Evolutionary conservation across 2,113 vertebrate genomes (phyloP), one percentile per base, ranked within the genome.

Genomic region (Nycticryphes semicollaris): DNA sequence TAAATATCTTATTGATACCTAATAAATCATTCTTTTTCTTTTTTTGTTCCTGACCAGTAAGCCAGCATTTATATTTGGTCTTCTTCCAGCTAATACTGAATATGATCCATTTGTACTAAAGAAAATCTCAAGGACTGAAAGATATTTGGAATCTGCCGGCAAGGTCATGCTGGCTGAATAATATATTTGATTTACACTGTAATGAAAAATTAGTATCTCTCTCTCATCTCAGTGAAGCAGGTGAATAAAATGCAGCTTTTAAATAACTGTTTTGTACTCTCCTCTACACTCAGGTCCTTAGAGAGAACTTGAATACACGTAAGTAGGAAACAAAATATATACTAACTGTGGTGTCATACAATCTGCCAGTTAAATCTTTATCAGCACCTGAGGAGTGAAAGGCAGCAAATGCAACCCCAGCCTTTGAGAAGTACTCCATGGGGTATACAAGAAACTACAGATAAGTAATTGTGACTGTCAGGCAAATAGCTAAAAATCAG

Each of bases 81-180:
- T 90, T 94, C 62, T 57, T 95, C 81, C 93, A 96, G 74, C 66
- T 82, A 70, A 89, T 69, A 69, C 10, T 76, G 81, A 87, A 43
- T 79, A 75, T 48, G 53, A 78, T 92, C 45, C 51, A 48, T 82
- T 84, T 84, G 66, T 81, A 68, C 39, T 50, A 89, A 95, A 89
- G 35, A 94, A 96, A 91, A 82, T 87, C 87, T 66, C 87, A 97
- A 89, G 81, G 89, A 81, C 94, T 93, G 57, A 70, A 94, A 95
- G 33, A 85, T 82, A 72, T 75, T 96, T 81, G 84, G 89, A 79
- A 63, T 79, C 62, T 69, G 48, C 51, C 7, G 2, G 80, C 80
- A 84, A 93, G 77, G 87, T 95, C 78, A 94, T 2, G 6, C 27
- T 93, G 80, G 47, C 73, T 92, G 81, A 93, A 87, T 78, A 87